Evolutionary conservation across 2,888 invertebrate genomes (phyloP), one percentile per base, ranked within the genome.

Genomic region (Drosophila bunnanda): DNA sequence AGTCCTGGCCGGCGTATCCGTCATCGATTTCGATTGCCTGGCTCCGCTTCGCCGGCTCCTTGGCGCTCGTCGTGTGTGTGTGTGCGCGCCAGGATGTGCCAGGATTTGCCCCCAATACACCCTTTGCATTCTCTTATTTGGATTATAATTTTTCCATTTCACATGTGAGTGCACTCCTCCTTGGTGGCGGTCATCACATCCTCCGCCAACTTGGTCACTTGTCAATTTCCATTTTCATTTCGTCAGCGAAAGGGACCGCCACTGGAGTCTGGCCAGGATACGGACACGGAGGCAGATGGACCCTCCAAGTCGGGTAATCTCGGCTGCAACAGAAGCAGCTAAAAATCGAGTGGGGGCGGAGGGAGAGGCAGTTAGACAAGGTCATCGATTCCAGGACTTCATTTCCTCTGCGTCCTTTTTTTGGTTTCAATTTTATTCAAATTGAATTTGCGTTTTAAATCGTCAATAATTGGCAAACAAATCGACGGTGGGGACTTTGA

Each of bases 61-160:
- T 57, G 57, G 50, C 46, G 9, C 12, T 48, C 30, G 12, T 28
- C n/a, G 12, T 28, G 25, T 46, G 44, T 46, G 28, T 15, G 9
- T n/a, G n/a, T n/a, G n/a, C 28, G 46, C 28, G 48, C 17, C 48
- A 13, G 48, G 30, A 48, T 48, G 17, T 17, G 30, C 13, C 48
- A 2, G 48, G 30, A 50, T 32, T 50, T 50, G 46, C 44, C 22
- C 17, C 34, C 44, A 28, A 55, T 65, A 60, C 59, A 62, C 64
- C 64, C 38, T 78, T 78, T 82, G 85, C 88, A 81, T 88, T 82
- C 80, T 78, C 84, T 87, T 88, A 85, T 85, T 86, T 83, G 90
- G 88, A 89, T 89, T 89, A 89, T 90, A 90, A 88, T 90, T 86
- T 89, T 89, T 85, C 85, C 85, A 90, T 90, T 89, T 90, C 90